Evolutionary conservation across 2,113 vertebrate genomes (phyloP).

Genomic region (Rhipidura dahli): DNA sequence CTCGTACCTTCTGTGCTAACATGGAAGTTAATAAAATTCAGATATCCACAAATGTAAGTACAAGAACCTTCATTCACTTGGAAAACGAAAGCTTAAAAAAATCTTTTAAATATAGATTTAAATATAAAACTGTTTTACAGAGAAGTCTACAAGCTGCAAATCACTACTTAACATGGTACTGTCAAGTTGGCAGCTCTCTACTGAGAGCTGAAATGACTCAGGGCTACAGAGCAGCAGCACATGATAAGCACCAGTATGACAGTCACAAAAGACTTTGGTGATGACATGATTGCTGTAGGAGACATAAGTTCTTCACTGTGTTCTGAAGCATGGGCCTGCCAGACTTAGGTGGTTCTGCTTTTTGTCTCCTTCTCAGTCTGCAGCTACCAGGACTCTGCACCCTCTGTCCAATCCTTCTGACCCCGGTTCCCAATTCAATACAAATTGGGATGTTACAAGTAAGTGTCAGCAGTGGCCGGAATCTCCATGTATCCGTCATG

Average conservation of each 20-base stretch:
- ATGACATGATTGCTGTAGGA: background rate
- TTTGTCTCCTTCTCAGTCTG: background rate
- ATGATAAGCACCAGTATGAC: background rate
- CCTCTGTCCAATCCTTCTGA: background rate
- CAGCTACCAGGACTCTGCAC: background rate
- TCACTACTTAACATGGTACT: background rate
- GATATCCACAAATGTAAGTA: background rate
- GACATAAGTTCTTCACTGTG: background rate
- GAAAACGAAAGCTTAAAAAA: background rate
- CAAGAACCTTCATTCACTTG: background rate
- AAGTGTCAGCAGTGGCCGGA: background rate
- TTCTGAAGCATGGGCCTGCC: background rate
- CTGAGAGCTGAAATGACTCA: background rate
- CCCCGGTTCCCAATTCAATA: background rate
- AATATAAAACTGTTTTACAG: background rate
- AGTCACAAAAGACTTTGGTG: background rate
- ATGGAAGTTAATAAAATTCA: background rate
- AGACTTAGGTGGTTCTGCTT: background rate
- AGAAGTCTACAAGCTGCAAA: background rate
- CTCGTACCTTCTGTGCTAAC: background rate
- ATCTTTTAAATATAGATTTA: background rate
- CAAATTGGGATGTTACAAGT: background rate
- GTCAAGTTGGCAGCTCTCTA: background rate
- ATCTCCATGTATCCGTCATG: background rate
- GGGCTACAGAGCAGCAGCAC: background rate